Base-by-base conservation (phyloP, 2,888 invertebrate genomes). In the Yponomeuta malinellus region DNA sequence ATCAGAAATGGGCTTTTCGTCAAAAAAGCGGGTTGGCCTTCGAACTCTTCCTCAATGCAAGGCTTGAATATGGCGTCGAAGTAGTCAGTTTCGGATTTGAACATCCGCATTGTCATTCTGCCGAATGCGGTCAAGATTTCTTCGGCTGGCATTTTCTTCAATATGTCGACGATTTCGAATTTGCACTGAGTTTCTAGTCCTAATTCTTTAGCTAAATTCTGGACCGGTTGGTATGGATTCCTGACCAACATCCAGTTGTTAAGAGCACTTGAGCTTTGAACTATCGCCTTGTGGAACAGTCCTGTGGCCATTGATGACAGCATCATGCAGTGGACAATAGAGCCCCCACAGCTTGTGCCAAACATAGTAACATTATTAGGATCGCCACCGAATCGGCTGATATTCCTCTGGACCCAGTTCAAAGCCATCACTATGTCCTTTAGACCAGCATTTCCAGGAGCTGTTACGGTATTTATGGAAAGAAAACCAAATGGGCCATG, bases 401-500 rank as follows among this genome's bases (percentile, higher is more conserved):
- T 90, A 72, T 93, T 92, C 72, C 74, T 82, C 76, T 91, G 84
- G 15, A 91, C 81, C 93, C 93, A 93, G 76, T 85, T 87, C 66
- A 93, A 75, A 10, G 89, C 92, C 80, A 89, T 78, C 0, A 90
- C 83, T 71, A 91, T 78, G 76, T 93, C 93, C 79, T 92, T 93
- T 1, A 93, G 75, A 10, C 92, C 93, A 75, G 82, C 81, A 74
- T 93, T 93, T 23, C 93, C 93, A 31, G 92, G 88, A 15, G 92
- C 92, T 48, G 81, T 79, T 63, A 87, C 83, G 71, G 90, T 87
- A 77, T 88, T 86, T 15, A 86, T 82, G 31, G 90, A 89, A 4
- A 92, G 80, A 77, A 92, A 93, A 68, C 93, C 93, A 73, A 93
- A 86, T 2, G 90, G 85, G 31, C 93, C 93, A 48, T 92, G 75